A percentile compares a stretch with the other conserved stretches of the same genome.
These are phyloP conservation scores for Urocyon cinereoargenteus DNA, from an alignment of 2,797 vertebrate genomes.

Conservation along the genomic window DNA sequence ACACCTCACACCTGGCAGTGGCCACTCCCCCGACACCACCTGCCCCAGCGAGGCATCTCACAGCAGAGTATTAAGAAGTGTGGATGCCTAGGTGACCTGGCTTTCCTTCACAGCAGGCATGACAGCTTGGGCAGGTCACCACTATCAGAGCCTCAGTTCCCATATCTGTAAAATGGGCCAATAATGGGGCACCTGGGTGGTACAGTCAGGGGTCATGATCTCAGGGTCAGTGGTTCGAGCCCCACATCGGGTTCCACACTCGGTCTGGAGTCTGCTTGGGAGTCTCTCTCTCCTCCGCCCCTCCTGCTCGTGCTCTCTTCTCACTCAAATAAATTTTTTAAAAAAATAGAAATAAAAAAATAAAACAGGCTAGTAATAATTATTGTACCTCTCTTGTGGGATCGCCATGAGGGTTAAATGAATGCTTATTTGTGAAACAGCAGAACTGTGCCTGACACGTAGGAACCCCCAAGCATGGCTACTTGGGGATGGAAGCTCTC, in stretches of 20 bases:
- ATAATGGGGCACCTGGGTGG: background rate
- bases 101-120: background rate
- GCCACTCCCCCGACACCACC: background rate
- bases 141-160: background rate
- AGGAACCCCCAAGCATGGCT: rapidly evolving
- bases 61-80: background rate
- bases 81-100: background rate
- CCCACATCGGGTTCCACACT: rapidly evolving
- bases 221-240: background rate
- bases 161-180: background rate
- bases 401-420: background rate
- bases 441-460: background rate
- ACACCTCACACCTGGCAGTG: background rate
- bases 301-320: background rate
- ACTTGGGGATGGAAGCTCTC: too few species aligned
- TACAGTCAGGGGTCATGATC: background rate
- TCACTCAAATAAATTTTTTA: background rate
- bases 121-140: background rate
- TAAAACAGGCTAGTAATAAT: background rate
- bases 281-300: background rate
- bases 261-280: background rate
- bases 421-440: background rate
- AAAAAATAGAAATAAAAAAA: background rate
- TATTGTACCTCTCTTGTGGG: background rate
- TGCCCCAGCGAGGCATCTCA: background rate